A percentile compares a stretch with the other conserved stretches of the same genome.
phyloP scores from a whole-genome alignment of 2,888 invertebrate genomes.

The Carterocephalus palaemon region DNA sequence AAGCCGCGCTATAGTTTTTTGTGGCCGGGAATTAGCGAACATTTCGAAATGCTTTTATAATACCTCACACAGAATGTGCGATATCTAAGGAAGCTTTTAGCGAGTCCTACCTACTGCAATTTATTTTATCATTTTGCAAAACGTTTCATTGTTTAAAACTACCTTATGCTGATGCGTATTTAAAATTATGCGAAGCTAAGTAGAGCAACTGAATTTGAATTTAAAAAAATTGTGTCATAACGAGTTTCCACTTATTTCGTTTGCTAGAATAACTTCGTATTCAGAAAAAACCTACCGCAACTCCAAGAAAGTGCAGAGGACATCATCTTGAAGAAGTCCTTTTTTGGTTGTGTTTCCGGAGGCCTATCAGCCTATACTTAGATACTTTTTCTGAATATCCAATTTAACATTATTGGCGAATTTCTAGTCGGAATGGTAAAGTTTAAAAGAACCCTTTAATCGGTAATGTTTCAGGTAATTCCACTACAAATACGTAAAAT shows the following conservation, averaged over 20 bases:
- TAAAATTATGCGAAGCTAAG: slow-evolving; percentile 11
- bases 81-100: slow-evolving; percentile 36
- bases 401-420: too few relatives aligned
- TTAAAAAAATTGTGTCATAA: too few relatives aligned
- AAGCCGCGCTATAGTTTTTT: slow-evolving; percentile 66
- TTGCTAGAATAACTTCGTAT: too few relatives aligned
- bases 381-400: too few relatives aligned
- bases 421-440: too few relatives aligned
- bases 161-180: slow-evolving; percentile 17
- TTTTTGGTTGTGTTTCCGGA: too few relatives aligned
- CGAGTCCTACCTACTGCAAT: slow-evolving; percentile 24
- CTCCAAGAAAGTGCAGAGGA: too few relatives aligned
- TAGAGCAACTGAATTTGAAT: too few relatives aligned
- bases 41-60: slow-evolving; percentile 70
- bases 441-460: slow-evolving; percentile 27
- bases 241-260: too few relatives aligned
- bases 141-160: slow-evolving; percentile 6
- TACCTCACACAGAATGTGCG: slow-evolving; percentile 55
- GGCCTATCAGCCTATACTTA: too few relatives aligned
- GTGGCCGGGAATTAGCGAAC: slow-evolving; percentile 69
- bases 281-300: too few relatives aligned
- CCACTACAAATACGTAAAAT: slow-evolving; percentile 9
- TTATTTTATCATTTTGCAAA: slow-evolving; percentile 14
- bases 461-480: slow-evolving; percentile 40
- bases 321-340: too few relatives aligned